phyloP scores from a whole-genome alignment of 2,113 vertebrate species.

The Percina caprodes region DNA sequence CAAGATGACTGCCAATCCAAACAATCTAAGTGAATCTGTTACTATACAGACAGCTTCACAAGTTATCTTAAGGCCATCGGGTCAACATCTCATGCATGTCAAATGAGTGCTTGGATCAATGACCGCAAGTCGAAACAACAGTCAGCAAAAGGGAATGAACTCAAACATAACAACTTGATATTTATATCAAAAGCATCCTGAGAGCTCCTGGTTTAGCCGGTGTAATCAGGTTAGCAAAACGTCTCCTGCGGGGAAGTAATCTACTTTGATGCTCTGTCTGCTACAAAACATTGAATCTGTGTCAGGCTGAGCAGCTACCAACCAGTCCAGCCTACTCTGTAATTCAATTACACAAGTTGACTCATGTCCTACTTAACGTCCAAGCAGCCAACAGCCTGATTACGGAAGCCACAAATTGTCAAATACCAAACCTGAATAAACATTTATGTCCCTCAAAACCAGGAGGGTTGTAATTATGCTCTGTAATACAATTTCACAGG shows the following conservation, averaged over 20 bases:
- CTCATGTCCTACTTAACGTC: slow-evolving; percentile 62
- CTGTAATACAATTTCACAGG: slow-evolving; percentile 49
- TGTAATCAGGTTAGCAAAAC: slow-evolving; percentile 66
- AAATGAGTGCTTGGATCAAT: not conserved
- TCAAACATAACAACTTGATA: slow-evolving; percentile 47
- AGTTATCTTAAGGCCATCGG: not conserved
- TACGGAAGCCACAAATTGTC: slow-evolving; percentile 70
- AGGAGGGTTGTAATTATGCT: slow-evolving; percentile 51
- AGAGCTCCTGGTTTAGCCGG: slow-evolving; percentile 43
- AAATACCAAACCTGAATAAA: slow-evolving; percentile 66
- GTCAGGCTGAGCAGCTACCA: slow-evolving; percentile 35
- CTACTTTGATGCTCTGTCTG: slow-evolving; percentile 63
- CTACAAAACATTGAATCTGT: slow-evolving; percentile 47
- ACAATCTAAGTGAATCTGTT: not conserved
- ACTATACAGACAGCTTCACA: not conserved
- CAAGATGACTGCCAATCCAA: not conserved
- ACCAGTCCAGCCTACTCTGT: slow-evolving; percentile 36
- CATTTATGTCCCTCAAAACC: slow-evolving; percentile 53
- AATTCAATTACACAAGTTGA: slow-evolving; percentile 66
- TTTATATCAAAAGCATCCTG: slow-evolving; percentile 65
- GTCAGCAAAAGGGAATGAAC: not conserved
- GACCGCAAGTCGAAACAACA: not conserved
- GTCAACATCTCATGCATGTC: not conserved
- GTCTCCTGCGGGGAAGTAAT: slow-evolving; percentile 68
- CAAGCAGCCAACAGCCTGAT: slow-evolving; percentile 56